Evolutionary conservation across 1,140 invertebrate genomes (phyloP).

Genomic region (Rhyzopertha dominica): DNA sequence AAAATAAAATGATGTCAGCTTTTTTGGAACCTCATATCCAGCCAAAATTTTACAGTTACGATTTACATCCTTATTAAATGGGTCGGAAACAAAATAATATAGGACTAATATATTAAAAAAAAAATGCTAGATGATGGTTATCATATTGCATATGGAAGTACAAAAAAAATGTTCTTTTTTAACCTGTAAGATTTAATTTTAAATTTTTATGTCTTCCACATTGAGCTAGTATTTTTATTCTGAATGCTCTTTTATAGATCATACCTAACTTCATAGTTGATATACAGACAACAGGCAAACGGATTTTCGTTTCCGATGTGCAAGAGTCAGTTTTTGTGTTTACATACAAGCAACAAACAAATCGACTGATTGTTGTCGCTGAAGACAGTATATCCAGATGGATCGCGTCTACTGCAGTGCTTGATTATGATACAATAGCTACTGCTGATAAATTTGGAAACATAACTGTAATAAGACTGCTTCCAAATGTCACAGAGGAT

Average conservation of each 20-base stretch:
- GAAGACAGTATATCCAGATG: constrained; percentile 97
- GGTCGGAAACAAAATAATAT: no score
- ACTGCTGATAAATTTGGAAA: constrained; percentile 99
- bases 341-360: constrained; percentile 91
- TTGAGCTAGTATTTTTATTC: constrained; percentile 38
- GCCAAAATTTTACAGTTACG: no score
- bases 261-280: constrained; percentile 92
- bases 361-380: constrained; percentile 96
- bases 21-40: no score
- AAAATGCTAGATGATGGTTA: no score
- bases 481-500: constrained; percentile 89
- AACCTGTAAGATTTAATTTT: constrained; percentile 17
- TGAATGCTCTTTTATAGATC: constrained; percentile 56
- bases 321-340: constrained; percentile 97
- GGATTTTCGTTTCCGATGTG: constrained; percentile 93
- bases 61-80: no score
- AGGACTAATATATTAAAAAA: no score
- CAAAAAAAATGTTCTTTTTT: neutral
- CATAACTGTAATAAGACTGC: constrained; percentile 83
- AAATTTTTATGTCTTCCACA: constrained; percentile 27
- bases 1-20: no score
- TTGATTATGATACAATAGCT: constrained; percentile 96
- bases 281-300: constrained; percentile 88
- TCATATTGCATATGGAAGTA: no score
- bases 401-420: constrained; percentile 86